phyloP scores from a whole-genome alignment of 2,888 invertebrate species.

The Oligia fasciuncula region DNA sequence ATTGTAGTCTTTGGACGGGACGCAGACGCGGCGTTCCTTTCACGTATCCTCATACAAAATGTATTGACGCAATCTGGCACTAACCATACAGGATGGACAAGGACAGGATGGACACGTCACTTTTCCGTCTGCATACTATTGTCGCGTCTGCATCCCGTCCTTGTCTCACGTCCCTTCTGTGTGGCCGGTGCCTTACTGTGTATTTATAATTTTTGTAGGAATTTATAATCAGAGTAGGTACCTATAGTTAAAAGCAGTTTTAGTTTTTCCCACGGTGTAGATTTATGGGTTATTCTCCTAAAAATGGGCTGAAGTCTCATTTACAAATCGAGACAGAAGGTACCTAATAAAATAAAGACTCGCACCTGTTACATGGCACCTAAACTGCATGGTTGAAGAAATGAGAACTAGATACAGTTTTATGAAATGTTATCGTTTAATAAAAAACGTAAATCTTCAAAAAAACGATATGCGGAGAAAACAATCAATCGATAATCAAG shows the following conservation, averaged over 20 bases:
- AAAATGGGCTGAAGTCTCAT: background rate
- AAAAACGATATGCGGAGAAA: background rate
- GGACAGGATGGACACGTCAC: too few relatives aligned
- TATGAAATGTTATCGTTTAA: background rate
- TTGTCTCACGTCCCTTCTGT: background rate
- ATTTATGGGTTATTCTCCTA: background rate
- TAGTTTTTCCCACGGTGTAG: too few relatives aligned
- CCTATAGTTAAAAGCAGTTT: background rate
- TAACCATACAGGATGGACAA: background rate
- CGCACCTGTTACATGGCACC: background rate
- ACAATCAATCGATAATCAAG: constrained; percentile 2
- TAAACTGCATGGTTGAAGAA: background rate
- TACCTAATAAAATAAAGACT: background rate
- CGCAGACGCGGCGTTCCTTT: background rate
- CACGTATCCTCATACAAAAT: background rate
- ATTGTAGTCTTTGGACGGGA: too few relatives aligned
- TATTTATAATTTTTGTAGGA: background rate
- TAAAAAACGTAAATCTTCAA: background rate
- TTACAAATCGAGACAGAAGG: too few relatives aligned
- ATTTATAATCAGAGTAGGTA: background rate
- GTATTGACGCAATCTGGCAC: background rate
- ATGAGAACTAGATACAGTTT: background rate
- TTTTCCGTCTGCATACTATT: background rate
- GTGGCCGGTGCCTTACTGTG: background rate
- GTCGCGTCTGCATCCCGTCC: background rate